Percentiles rank a stretch among this genome's conserved stretches.
Conservation (phyloP, 2,888 invertebrate genomes). For the Noctua comes region DNA sequence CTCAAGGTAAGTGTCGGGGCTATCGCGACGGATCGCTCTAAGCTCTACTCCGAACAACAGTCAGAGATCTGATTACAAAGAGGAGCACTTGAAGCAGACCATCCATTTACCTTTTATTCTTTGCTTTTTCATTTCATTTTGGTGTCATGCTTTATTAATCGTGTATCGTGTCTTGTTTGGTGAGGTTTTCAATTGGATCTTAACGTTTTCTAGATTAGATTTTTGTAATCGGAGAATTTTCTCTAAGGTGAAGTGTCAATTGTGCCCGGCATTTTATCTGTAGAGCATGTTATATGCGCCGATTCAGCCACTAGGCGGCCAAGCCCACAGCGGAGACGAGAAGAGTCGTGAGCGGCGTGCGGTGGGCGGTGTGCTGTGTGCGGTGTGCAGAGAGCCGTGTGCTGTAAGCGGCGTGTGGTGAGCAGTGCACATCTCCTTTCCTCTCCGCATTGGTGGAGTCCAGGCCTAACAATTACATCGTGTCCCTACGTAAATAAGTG, state of each 20-base stretch:
- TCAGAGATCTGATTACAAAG: conserved; percentile 80
- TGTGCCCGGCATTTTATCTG: not conserved
- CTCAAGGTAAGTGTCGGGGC: conserved; percentile 79
- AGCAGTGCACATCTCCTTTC: too few relatives aligned
- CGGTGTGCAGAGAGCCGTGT: too few relatives aligned
- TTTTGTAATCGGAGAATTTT: not conserved
- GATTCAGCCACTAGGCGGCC: too few relatives aligned
- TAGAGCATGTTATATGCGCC: too few relatives aligned
- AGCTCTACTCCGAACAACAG: conserved; percentile 81
- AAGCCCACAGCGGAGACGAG: too few relatives aligned
- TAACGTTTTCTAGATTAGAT: not conserved
- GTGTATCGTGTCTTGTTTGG: not conserved
- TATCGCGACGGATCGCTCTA: conserved; percentile 83
- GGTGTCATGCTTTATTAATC: conserved; percentile 18
- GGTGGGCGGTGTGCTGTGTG: too few relatives aligned
- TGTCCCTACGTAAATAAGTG: too few relatives aligned
- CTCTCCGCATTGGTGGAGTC: too few relatives aligned
- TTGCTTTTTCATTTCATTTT: conserved; percentile 45
- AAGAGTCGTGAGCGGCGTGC: too few relatives aligned
- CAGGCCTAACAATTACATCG: too few relatives aligned
- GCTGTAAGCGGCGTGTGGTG: too few relatives aligned
- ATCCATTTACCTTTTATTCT: conserved; percentile 40
- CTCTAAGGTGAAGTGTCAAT: not conserved
- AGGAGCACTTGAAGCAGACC: conserved; percentile 60
- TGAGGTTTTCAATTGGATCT: conserved; percentile 6